phyloP scores from a whole-genome alignment of 2,888 invertebrate species.

The Sialis lutaria region DNA sequence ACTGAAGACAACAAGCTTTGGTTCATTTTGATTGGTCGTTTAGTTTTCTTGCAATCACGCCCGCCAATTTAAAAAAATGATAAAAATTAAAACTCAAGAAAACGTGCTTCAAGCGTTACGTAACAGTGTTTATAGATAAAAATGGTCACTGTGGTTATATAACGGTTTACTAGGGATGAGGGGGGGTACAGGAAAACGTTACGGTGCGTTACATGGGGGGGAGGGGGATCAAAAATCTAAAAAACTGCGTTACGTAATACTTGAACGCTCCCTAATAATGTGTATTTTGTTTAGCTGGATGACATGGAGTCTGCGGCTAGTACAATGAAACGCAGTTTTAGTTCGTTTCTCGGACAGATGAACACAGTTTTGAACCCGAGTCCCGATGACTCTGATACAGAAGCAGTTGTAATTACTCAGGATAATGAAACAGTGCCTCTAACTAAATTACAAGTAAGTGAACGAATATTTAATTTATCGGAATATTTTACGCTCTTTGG shows the following conservation, averaged over 20 bases:
- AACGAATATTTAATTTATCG: too few species aligned
- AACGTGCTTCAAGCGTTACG: not conserved
- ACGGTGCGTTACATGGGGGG: too few species aligned
- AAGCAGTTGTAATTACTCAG: slow-evolving; percentile 46
- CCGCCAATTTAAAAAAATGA: too few species aligned
- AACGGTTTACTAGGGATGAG: too few species aligned
- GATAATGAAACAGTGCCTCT: slow-evolving; percentile 46
- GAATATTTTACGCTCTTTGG: too few species aligned
- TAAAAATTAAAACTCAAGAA: not conserved
- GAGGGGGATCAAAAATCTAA: too few species aligned
- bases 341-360: slow-evolving; percentile 52
- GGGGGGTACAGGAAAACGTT: too few species aligned
- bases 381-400: slow-evolving; percentile 50
- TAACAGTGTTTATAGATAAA: too few species aligned
- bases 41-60: not conserved
- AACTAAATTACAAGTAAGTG: slow-evolving; percentile 32
- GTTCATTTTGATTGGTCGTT: not conserved
- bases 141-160: too few species aligned
- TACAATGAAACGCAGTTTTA: slow-evolving; percentile 53
- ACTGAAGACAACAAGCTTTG: not conserved
- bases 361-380: slow-evolving; percentile 50
- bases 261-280: too few species aligned
- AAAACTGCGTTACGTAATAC: too few species aligned
- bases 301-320: slow-evolving; percentile 53
- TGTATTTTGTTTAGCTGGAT: slow-evolving; percentile 25